Evolutionary conservation across 1,140 invertebrate genomes (phyloP).

Genomic region (Hermetia illucens): DNA sequence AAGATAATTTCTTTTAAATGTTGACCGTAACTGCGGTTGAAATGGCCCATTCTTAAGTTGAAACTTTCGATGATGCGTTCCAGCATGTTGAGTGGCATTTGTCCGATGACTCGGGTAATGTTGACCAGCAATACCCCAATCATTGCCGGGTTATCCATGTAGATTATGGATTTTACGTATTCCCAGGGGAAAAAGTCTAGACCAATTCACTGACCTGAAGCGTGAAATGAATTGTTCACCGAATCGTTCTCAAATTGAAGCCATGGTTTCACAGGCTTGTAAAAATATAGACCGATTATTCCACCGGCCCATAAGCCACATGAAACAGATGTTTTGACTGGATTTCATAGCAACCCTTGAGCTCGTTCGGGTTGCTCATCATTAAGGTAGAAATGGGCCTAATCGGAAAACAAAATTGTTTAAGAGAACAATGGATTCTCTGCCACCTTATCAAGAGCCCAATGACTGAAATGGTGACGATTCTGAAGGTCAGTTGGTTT

Average conservation of each 20-base stretch:
- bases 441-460: constrained; percentile 3
- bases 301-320: no score
- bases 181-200: no score
- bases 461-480: constrained; percentile 3
- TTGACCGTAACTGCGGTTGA: neutral
- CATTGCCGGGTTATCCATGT: neutral
- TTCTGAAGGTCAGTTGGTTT: constrained; percentile 4
- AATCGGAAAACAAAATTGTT: constrained; percentile 5
- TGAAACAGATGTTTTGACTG: no score
- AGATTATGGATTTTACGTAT: no score
- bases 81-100: neutral
- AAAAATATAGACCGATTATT: no score
- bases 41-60: neutral
- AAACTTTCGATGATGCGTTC: neutral
- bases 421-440: no score
- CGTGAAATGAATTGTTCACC: neutral
- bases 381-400: constrained; percentile 8
- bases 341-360: no score
- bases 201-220: neutral
- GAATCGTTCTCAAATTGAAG: neutral
- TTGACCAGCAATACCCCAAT: neutral
- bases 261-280: neutral
- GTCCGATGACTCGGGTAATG: neutral
- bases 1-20: constrained; percentile 2
- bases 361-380: no score